Base-by-base conservation (phyloP, 92 coral and sea anemone genomes). In the Blastomussa wellsi region DNA sequence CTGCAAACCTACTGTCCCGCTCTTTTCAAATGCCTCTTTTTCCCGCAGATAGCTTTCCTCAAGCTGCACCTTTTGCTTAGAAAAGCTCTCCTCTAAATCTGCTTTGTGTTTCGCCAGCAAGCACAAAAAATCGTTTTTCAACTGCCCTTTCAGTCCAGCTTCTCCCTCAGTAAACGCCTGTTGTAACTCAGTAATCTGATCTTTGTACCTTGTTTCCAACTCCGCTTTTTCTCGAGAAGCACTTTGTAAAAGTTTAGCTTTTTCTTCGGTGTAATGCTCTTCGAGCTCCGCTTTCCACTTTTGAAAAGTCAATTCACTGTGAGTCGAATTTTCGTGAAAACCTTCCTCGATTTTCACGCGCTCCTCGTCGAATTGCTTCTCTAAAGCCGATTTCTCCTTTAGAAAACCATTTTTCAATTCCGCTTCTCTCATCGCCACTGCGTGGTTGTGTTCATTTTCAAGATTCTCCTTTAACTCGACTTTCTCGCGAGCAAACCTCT, bases 111-210 rank as follows among this genome's bases (percentile, higher is more conserved):
- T 92, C 9, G 92, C 93, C 36, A 97, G 79, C 82, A 97, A 76
- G 29, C 88, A 88, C 76, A 93, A 74, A 78, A 97, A 97, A 82
- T 97, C 99, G 60, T 97, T 94, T 38, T 95, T 97, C n/a, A 97
- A 88, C 76, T 97, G 95, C 0, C 99, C 99, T 70, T 97, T 94
- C 24, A 97, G 88, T 38, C 99, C 99, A 10, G 93, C 96, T 72
- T 93, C 95, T 15, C 99, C 99, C 5, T 97, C 91, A 2, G 95
- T 91, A 82, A 97, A 97, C 1, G 98, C 97, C 37, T 97, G 99
- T 22, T 95, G 90, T 17, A 97, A 67, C 80, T 95, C 99, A 26
- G 92, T 92, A 0, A 97, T 92, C 44, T 94, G 92, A 72, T 94
- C 88, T 76, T 89, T 91, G 72, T 94, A 94, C 19, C 83, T 90